A percentile compares a stretch with the other conserved stretches of the same genome.
Evolutionary conservation across 2,888 invertebrate species (phyloP).

Genomic region (Carcina quercana): DNA sequence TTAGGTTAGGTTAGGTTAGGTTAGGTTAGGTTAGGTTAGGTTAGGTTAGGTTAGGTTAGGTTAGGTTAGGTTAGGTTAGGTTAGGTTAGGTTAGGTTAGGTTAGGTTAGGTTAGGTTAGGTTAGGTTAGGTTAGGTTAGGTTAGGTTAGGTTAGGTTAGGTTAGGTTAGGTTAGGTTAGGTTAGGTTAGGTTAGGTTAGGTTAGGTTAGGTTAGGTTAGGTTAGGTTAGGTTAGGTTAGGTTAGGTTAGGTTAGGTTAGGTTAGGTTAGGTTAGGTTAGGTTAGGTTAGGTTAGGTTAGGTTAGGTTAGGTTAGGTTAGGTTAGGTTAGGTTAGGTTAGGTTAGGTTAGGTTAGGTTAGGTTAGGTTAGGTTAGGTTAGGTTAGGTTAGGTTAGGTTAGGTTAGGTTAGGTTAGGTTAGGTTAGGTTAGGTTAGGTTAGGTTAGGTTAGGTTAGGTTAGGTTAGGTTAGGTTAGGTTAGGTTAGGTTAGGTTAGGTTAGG

Average conservation of each 20-base stretch:
- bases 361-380: conserved; percentile 7
- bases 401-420: conserved; percentile 6
- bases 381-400: conserved; percentile 6
- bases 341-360: conserved; percentile 5
- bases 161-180: conserved; percentile 16
- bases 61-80: conserved; percentile 16
- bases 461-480: conserved; percentile 10
- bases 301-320: conserved; percentile 8
- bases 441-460: conserved; percentile 10
- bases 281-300: conserved; percentile 10
- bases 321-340: conserved; percentile 4
- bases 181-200: conserved; percentile 18
- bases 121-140: conserved; percentile 15
- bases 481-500: conserved; percentile 10
- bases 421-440: conserved; percentile 6
- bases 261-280: conserved; percentile 9
- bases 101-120: conserved; percentile 16
- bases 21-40: conserved; percentile 16
- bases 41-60: conserved; percentile 16
- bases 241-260: conserved; percentile 10
- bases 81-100: conserved; percentile 15
- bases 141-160: conserved; percentile 14
- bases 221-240: conserved; percentile 6
- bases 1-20: conserved; percentile 17
- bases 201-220: conserved; percentile 19